Base-by-base conservation (phyloP, 2,113 vertebrate species). In the Serinus canaria region DNA sequence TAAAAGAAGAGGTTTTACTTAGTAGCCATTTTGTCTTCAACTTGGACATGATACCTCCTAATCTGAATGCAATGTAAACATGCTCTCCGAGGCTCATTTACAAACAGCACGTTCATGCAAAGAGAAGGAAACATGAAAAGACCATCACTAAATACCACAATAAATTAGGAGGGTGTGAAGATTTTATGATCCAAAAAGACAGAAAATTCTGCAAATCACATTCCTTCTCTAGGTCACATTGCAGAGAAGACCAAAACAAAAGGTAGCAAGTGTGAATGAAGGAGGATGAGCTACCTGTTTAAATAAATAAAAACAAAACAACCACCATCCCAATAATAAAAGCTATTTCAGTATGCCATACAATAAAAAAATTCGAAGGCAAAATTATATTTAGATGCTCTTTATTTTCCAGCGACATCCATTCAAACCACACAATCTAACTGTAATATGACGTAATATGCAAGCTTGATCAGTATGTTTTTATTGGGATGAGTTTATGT, bases 21-120 rank as follows among this genome's bases (percentile, higher is more conserved):
- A 94, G 97, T 96, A 97, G 97, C 97, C 97, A 97, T 97, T 95
- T 98, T 97, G 96, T 97, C 83, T 97, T 96, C 95, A 96, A 97
- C 86, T 95, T 94, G 94, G 76, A 96, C 91, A 91, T 83, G 88
- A 96, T 94, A 94, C 94, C 92, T 96, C 94, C 91, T 96, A 92
- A 91, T 80, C 93, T 87, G 78, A 95, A 95, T 63, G 86, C 83
- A 96, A 95, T 90, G 96, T 97, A 97, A 97, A 97, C 79, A 94
- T 49, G 50, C 87, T 93, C 90, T 94, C 69, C 14, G 44, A 87
- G 76, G 82, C 88, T 94, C 80, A 55, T 63, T 94, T 92, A 90
- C 81, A 92, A 90, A 67, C 63, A 79, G 47, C 79, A 92, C 10
- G 0, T 75, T 96, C 82, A 83, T 11, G 73, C 39, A 72, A 80